These are phyloP conservation scores for Hipposideros armiger DNA, from an alignment of 2,113 vertebrate genomes.

Conservation along the genomic window DNA sequence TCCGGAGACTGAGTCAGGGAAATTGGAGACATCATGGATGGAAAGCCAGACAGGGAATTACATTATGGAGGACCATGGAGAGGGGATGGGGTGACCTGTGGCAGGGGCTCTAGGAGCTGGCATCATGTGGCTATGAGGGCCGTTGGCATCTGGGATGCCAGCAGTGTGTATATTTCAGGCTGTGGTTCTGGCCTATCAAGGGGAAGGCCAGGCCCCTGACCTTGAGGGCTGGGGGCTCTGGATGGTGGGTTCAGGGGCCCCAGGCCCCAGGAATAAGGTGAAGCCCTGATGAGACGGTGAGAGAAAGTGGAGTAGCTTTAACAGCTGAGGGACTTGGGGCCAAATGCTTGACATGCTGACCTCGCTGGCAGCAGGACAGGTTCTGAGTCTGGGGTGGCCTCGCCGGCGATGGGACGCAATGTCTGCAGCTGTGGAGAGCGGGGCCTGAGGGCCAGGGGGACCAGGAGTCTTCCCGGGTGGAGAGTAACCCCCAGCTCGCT, in stretches of 20 bases:
- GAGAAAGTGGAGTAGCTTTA: neutral
- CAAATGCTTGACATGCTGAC: neutral
- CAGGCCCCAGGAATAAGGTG: neutral
- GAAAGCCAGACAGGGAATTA: neutral
- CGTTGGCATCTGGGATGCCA: fast-evolving
- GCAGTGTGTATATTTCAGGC: neutral
- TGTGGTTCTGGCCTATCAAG: neutral
- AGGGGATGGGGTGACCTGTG: fast-evolving
- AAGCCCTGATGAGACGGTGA: neutral
- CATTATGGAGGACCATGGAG: neutral
- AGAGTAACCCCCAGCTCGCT: neutral
- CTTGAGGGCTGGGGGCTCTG: neutral
- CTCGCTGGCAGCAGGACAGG: neutral
- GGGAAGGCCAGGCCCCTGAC: neutral
- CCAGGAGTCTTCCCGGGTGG: neutral
- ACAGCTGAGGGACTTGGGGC: neutral
- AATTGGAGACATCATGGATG: neutral
- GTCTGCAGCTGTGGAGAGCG: fast-evolving
- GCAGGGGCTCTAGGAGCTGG: neutral
- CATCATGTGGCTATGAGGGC: fast-evolving
- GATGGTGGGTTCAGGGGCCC: neutral
- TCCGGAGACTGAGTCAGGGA: neutral
- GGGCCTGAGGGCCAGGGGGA: neutral
- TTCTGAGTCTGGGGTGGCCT: neutral
- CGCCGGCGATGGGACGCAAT: fast-evolving